Conservation (phyloP, 2,888 invertebrate genomes). For the Aphrophora alni region DNA sequence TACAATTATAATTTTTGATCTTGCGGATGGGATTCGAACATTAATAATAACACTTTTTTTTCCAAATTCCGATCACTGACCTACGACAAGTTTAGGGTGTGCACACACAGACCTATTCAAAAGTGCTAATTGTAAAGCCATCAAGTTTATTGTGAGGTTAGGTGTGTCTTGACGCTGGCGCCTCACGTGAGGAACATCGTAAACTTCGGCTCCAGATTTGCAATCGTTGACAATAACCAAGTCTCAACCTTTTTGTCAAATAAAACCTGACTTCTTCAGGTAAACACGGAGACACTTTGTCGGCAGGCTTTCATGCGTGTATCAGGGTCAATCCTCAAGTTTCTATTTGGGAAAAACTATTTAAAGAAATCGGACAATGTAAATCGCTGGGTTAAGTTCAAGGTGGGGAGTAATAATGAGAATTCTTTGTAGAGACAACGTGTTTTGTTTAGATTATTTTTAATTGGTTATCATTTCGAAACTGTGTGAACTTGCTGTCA, state of each 20-base stretch:
- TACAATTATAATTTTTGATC: too few species aligned
- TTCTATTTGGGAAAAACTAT: background rate
- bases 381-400: too few species aligned
- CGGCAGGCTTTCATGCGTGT: background rate
- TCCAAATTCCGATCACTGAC: background rate
- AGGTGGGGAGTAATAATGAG: too few species aligned
- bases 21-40: too few species aligned
- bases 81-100: background rate
- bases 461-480: too few species aligned
- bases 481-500: too few species aligned
- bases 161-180: background rate
- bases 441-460: too few species aligned
- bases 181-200: background rate
- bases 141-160: background rate
- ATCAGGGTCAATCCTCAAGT: background rate
- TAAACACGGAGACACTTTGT: background rate
- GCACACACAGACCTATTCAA: background rate
- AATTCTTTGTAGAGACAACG: too few species aligned
- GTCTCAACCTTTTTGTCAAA: conserved; percentile 4
- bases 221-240: background rate
- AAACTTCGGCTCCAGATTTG: conserved; percentile 2
- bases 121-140: background rate
- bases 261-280: background rate
- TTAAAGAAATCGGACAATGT: background rate
- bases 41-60: too few species aligned